phyloP scores from a whole-genome alignment of 2,113 vertebrate genomes.

The Scophthalmus maximus region DNA sequence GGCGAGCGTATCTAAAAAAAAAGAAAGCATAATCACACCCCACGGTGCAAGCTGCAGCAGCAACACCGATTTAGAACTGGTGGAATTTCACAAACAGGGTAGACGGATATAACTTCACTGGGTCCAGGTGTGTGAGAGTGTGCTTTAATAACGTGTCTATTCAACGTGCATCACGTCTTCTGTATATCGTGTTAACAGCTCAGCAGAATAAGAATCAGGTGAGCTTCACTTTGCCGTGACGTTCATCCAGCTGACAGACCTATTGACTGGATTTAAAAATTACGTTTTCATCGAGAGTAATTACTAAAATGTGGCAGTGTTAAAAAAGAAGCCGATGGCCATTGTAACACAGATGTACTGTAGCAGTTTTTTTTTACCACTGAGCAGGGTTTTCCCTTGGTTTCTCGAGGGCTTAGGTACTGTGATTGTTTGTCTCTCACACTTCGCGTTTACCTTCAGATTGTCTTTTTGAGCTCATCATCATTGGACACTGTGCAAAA shows the following conservation, averaged over 20 bases:
- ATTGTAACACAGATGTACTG: too few species aligned
- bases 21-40: conserved; percentile 59
- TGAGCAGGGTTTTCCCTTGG: background rate
- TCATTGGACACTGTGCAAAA: too few species aligned
- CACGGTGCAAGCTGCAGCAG: conserved; percentile 43
- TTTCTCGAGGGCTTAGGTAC: background rate
- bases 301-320: background rate
- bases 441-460: background rate
- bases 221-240: background rate
- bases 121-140: background rate
- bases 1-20: conserved; percentile 54
- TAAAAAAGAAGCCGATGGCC: background rate
- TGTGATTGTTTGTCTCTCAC: background rate
- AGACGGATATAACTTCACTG: conserved; percentile 4
- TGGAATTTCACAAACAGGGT: conserved; percentile 50
- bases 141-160: too few species aligned
- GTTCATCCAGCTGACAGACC: background rate
- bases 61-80: conserved; percentile 38
- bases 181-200: background rate
- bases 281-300: background rate
- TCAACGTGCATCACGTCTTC: background rate
- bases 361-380: background rate
- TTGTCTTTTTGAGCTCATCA: background rate
- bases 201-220: conserved; percentile 2
- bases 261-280: too few species aligned